Conservation (phyloP, 1,140 invertebrate species). For the Physella acuta region DNA sequence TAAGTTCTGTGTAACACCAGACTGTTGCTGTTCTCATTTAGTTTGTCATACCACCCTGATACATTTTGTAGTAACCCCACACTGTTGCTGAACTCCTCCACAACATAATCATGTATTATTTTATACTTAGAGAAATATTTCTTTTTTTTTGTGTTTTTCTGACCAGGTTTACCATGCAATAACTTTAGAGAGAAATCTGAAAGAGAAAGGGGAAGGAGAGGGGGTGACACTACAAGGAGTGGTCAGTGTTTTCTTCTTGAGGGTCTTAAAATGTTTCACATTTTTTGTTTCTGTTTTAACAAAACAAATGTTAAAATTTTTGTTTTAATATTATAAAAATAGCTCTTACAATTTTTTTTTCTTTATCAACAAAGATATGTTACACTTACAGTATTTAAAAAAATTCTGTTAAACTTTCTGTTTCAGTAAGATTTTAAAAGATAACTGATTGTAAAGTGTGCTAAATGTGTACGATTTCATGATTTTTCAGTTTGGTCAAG, state of each 20-base stretch:
- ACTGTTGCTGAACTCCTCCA: not conserved
- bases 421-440: not conserved
- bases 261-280: not conserved
- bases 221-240: not conserved
- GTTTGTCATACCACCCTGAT: not conserved
- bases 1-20: not conserved
- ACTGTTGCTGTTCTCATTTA: not conserved
- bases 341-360: not conserved
- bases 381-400: not conserved
- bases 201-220: slow-evolving; percentile 4
- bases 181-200: not conserved
- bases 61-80: not conserved
- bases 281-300: not conserved
- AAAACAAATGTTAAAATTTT: not conserved
- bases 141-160: not conserved
- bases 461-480: not conserved
- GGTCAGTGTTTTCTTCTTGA: slow-evolving; percentile 5
- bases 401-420: not conserved
- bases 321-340: not conserved
- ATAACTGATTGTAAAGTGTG: not conserved
- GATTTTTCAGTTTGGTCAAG: slow-evolving; percentile 8
- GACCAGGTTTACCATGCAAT: slow-evolving; percentile 6
- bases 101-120: not conserved
- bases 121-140: not conserved
- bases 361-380: not conserved